Evolutionary conservation across 2,797 vertebrate genomes (phyloP).

Genomic region (Etheostoma nigrum): DNA sequence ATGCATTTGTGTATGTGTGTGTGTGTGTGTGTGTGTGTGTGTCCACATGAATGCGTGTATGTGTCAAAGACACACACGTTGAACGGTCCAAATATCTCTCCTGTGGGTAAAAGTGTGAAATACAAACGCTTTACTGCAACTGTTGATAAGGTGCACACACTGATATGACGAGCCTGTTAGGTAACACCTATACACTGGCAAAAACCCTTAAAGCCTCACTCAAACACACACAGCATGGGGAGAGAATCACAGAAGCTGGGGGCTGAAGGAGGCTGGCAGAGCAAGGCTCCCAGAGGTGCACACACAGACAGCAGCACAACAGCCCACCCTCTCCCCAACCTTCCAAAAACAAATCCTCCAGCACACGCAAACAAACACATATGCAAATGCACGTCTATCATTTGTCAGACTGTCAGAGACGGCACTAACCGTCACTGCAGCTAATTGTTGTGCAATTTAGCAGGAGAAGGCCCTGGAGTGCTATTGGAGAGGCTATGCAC

Average conservation of each 20-base stretch:
- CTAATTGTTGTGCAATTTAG: conserved; percentile 69
- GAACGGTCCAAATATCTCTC: conserved; percentile 55
- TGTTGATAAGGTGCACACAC: conserved; percentile 56
- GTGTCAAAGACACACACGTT: conserved; percentile 4
- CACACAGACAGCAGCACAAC: conserved; percentile 53
- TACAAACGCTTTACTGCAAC: conserved; percentile 59
- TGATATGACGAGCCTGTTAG: conserved; percentile 63
- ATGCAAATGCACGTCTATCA: conserved; percentile 58
- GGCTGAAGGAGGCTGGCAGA: conserved; percentile 54
- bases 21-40: not conserved
- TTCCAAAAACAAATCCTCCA: conserved; percentile 46
- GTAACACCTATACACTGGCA: conserved; percentile 57
- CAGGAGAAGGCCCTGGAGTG: conserved; percentile 50
- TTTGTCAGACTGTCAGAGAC: conserved; percentile 47
- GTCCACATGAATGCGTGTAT: too few species aligned
- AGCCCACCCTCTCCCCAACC: conserved; percentile 31
- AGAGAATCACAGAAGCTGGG: conserved; percentile 48
- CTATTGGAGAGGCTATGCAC: conserved; percentile 37
- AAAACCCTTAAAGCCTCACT: conserved; percentile 45
- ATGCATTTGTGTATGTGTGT: conserved; percentile 18
- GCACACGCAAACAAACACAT: conserved; percentile 62
- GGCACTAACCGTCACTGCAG: conserved; percentile 44
- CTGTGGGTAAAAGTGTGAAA: conserved; percentile 56
- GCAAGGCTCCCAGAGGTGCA: conserved; percentile 60
- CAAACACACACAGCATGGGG: not conserved